These are phyloP conservation scores for Parnassius smintheus DNA, from an alignment of 2,888 invertebrate species.

Conservation along the genomic window DNA sequence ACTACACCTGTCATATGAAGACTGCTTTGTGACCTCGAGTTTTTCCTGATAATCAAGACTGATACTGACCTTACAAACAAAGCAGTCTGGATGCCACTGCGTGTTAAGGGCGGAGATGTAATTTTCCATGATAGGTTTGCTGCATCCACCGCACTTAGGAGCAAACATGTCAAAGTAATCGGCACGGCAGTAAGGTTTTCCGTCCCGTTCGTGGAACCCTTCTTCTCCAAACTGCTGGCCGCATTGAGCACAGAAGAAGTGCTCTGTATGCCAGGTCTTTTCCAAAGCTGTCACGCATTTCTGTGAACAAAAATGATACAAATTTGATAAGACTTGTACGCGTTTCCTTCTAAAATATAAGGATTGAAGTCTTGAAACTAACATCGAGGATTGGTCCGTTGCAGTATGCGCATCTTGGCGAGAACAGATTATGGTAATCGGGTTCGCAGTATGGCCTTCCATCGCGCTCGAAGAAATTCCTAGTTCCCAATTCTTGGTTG, in stretches of 20 bases:
- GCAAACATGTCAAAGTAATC: slow-evolving; percentile 99
- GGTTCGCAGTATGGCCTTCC: slow-evolving; percentile 98
- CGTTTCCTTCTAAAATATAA: background rate
- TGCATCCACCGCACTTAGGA: slow-evolving; percentile 98
- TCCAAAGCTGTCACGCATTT: slow-evolving; percentile 99
- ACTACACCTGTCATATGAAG: slow-evolving; percentile 36
- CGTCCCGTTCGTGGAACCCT: slow-evolving; percentile 98
- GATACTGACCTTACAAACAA: slow-evolving; percentile 97
- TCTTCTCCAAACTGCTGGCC: slow-evolving; percentile 98
- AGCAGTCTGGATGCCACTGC: slow-evolving; percentile 99
- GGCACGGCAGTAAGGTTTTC: slow-evolving; percentile 96
- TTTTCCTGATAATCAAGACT: slow-evolving; percentile 11
- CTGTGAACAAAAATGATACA: slow-evolving; percentile 78
- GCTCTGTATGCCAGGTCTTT: slow-evolving; percentile 99
- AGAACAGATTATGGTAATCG: slow-evolving; percentile 99
- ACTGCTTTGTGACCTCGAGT: background rate
- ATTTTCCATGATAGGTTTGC: slow-evolving; percentile 97
- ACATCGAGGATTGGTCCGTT: slow-evolving; percentile 99
- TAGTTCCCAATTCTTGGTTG: slow-evolving; percentile 96
- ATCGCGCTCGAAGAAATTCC: slow-evolving; percentile 99
- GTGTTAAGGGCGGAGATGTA: slow-evolving; percentile 98
- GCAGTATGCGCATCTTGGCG: slow-evolving; percentile 99
- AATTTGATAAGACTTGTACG: slow-evolving; percentile 26
- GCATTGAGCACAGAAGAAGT: slow-evolving; percentile 99
- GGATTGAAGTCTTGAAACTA: slow-evolving; percentile 61